Evolutionary conservation across 1,140 invertebrate species (phyloP).

Genomic region (Drosophila leontia): DNA sequence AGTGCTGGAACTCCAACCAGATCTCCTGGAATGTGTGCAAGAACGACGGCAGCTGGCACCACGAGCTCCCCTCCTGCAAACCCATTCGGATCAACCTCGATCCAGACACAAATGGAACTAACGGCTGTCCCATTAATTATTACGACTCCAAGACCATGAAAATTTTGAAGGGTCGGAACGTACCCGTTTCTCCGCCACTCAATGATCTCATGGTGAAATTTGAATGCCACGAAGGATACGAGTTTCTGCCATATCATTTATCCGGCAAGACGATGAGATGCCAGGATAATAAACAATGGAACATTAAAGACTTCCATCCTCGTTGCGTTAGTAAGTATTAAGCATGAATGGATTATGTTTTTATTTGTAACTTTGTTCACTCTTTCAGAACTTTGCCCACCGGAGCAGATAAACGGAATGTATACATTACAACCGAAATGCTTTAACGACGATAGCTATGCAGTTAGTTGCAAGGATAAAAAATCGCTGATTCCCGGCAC

Average conservation of each 20-base stretch:
- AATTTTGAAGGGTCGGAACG: background rate
- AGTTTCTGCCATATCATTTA: background rate
- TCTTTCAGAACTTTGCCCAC: background rate
- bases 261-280: background rate
- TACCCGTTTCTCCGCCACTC: background rate
- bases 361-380: no score
- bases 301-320: background rate
- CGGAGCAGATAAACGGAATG: background rate
- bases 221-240: background rate
- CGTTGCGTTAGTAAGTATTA: background rate
- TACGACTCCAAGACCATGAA: background rate
- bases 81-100: background rate
- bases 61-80: background rate
- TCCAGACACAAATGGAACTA: background rate
- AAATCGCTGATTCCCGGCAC: background rate
- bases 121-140: background rate
- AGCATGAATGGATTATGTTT: no score
- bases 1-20: background rate
- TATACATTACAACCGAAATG: background rate
- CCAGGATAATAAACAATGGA: background rate
- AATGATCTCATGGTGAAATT: background rate
- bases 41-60: background rate
- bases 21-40: background rate
- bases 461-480: background rate
- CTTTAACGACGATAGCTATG: background rate